These are phyloP conservation scores for Heliangelus exortis DNA, from an alignment of 2,797 vertebrate genomes.

Conservation along the genomic window DNA sequence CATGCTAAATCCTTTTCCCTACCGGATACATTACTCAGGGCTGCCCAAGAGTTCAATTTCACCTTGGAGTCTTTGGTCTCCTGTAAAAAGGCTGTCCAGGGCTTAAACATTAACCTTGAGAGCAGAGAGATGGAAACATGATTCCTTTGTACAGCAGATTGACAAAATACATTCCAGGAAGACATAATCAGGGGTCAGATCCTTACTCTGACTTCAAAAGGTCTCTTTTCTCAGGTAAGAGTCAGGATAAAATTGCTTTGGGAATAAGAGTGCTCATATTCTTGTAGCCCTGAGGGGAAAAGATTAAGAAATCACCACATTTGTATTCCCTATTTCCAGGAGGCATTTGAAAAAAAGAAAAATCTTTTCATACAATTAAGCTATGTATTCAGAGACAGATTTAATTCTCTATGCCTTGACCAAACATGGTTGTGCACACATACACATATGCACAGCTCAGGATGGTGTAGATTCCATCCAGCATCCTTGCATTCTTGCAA, in stretches of 20 bases:
- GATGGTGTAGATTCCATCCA: neutral
- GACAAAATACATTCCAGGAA: neutral
- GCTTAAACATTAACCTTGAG: neutral
- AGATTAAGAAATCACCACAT: neutral
- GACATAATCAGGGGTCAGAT: neutral
- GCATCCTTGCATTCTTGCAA: neutral
- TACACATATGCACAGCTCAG: neutral
- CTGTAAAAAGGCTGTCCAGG: neutral
- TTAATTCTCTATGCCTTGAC: neutral
- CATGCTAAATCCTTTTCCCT: neutral
- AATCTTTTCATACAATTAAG: neutral
- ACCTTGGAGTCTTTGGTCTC: neutral
- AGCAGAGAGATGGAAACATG: neutral
- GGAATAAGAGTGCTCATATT: neutral
- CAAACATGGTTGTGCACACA: rapidly evolving
- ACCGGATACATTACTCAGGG: neutral
- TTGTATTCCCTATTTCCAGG: neutral
- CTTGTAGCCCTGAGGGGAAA: neutral
- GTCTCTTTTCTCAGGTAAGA: neutral
- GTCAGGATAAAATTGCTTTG: neutral
- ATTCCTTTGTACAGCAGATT: neutral
- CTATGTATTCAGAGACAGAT: neutral
- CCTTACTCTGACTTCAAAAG: neutral
- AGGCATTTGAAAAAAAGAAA: neutral
- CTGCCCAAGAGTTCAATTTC: neutral